Evolutionary conservation across 2,888 invertebrate species (phyloP).

Genomic region (Cosmorhoe ocellata): DNA sequence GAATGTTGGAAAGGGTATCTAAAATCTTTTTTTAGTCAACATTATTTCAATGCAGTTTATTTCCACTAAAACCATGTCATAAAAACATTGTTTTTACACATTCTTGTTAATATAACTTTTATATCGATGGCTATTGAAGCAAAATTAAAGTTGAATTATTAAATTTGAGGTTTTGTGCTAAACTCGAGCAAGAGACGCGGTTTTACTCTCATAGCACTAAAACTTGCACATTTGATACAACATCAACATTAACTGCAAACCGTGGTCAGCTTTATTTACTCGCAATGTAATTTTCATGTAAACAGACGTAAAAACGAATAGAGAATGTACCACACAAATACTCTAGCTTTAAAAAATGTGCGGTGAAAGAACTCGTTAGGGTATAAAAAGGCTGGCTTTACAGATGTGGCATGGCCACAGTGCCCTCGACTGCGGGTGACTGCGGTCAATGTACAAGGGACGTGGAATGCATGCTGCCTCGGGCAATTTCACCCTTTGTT

Average conservation of each 20-base stretch:
- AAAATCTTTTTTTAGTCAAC: neutral
- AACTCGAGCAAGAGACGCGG: too few species aligned
- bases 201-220: too few species aligned
- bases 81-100: too few species aligned
- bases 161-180: too few species aligned
- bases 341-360: constrained; percentile 26
- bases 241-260: constrained; percentile 14
- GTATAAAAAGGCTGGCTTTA: constrained; percentile 40
- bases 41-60: neutral
- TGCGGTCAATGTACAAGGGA: constrained; percentile 67
- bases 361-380: constrained; percentile 38
- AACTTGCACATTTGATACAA: too few species aligned
- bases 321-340: constrained; percentile 23
- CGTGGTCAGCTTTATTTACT: constrained; percentile 21
- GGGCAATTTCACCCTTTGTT: constrained; percentile 74
- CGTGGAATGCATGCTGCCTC: constrained; percentile 57
- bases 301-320: constrained; percentile 24
- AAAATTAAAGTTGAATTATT: too few species aligned
- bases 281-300: constrained; percentile 24
- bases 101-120: too few species aligned
- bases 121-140: too few species aligned
- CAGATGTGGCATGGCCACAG: constrained; percentile 45
- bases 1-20: neutral
- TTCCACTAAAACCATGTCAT: too few species aligned
- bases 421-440: constrained; percentile 60